Base-by-base conservation (phyloP, 1,140 invertebrate genomes). In the Drosophila mauritiana region DNA sequence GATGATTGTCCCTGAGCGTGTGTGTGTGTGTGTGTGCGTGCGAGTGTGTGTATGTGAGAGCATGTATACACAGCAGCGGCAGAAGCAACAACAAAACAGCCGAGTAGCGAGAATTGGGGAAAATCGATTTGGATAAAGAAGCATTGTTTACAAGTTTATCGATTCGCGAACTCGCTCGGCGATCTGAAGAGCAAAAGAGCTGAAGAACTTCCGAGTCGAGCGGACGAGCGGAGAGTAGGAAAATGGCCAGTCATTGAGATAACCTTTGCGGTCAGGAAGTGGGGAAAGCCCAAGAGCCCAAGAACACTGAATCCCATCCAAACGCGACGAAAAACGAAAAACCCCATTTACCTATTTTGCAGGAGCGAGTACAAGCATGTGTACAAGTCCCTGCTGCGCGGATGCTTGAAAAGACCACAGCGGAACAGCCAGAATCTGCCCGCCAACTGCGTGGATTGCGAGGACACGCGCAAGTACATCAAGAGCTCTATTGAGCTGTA, bases 391-490 rank as follows among this genome's bases (percentile, higher is more conserved):
- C 73, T 92, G 61, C 73, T 92, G 15, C 80, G 91, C 45, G 91
- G 91, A 57, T 92, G 91, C 57, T 37, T 92, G 25, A 91, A 90
- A 68, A 74, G 91, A 40, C 90, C 91, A 22, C 91, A 92, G 42
- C 70, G 91, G 13, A 91, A 91, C 54, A 84, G 81, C 59, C 91
- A 92, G 51, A 90, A 92, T 52, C 57, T 92, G 46, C 80, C 88
- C 20, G 67, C 62, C 15, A 91, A 92, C 73, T 92, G 91, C 40
- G 73, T 81, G n/a, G 88, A 90, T 37, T 92, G 91, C 59, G 91
- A 92, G 77, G 86, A 91, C 25, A 91, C 91, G 37, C 80, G 91
- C 45, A 91, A 92, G 57, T 92, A 92, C 52, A 90, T 92, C 13
- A 92, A 92, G 48, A 89, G 67, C 37, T 92, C 91, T 31, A 92